These are phyloP conservation scores for Calephelis virginiensis DNA, from an alignment of 1,140 invertebrate genomes.

Conservation along the genomic window DNA sequence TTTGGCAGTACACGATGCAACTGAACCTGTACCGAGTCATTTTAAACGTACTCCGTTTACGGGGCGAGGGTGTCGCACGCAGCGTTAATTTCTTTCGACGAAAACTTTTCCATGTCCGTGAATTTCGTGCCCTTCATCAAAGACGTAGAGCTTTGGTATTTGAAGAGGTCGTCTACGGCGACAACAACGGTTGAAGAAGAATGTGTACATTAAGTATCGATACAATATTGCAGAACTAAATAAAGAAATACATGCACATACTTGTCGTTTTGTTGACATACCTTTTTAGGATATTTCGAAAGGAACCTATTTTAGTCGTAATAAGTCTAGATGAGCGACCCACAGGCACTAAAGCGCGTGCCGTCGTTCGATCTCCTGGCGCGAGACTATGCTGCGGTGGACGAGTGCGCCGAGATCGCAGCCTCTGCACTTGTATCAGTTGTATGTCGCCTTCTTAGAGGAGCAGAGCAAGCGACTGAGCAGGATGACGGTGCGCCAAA, in stretches of 20 bases:
- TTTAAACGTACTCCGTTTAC: neutral
- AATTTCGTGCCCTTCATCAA: conserved; percentile 6
- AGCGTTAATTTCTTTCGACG: neutral
- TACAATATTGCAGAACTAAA: neutral
- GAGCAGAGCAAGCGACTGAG: neutral
- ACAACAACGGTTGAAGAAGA: neutral
- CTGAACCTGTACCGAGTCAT: conserved; percentile 9
- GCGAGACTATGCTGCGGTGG: conserved; percentile 9
- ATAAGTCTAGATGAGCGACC: neutral
- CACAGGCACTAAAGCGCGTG: neutral
- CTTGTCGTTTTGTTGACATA: neutral
- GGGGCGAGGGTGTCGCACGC: conserved; percentile 3
- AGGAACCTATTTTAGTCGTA: neutral
- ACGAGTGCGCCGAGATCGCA: conserved; percentile 4
- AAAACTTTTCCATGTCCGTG: conserved; percentile 6
- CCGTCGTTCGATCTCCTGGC: conserved; percentile 4
- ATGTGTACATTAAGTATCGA: neutral
- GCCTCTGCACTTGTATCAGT: neutral
- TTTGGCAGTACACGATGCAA: conserved; percentile 5
- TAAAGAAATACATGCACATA: conserved; percentile 6
- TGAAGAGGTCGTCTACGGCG: neutral
- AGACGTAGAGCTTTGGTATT: conserved; percentile 5
- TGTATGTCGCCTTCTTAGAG: conserved; percentile 5
- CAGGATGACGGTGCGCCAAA: neutral
- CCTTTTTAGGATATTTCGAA: conserved; percentile 6